phyloP scores from a whole-genome alignment of 1,140 invertebrate species.

The Zaprionus africanus region DNA sequence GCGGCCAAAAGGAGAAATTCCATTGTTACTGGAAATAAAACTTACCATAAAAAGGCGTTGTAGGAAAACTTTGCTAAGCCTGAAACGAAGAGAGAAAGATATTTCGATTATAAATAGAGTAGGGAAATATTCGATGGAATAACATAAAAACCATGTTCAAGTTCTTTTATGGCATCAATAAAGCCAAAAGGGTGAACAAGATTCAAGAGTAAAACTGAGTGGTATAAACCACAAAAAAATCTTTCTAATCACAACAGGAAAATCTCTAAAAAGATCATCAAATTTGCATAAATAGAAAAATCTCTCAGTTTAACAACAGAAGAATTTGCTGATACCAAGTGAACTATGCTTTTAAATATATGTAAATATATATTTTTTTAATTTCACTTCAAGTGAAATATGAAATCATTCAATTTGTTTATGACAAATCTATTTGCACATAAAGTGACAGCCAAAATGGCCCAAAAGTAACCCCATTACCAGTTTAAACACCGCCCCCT shows the following conservation, averaged over 20 bases:
- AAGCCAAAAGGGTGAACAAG: background rate
- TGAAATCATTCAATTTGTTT: conserved; percentile 13
- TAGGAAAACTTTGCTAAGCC: conserved; percentile 20
- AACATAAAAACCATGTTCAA: background rate
- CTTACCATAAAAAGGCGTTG: conserved; percentile 62
- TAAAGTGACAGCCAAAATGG: conserved; percentile 32
- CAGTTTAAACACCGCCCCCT: background rate
- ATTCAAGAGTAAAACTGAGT: background rate
- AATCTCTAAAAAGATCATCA: no score
- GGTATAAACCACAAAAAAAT: no score
- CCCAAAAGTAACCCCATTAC: conserved; percentile 30
- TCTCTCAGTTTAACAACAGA: no score
- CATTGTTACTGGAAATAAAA: conserved; percentile 16
- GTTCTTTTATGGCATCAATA: conserved; percentile 9
- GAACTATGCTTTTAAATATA: background rate
- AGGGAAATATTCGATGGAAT: conserved; percentile 1
- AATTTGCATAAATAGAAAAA: background rate
- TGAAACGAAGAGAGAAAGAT: conserved; percentile 40
- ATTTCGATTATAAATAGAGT: conserved; percentile 34
- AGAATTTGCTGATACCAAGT: no score
- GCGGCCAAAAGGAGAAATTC: background rate
- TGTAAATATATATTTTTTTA: no score
- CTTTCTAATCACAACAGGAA: background rate
- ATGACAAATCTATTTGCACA: conserved; percentile 32
- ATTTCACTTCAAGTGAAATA: background rate